These are phyloP conservation scores for Apus apus DNA, from an alignment of 2,113 vertebrate genomes.

Conservation along the genomic window DNA sequence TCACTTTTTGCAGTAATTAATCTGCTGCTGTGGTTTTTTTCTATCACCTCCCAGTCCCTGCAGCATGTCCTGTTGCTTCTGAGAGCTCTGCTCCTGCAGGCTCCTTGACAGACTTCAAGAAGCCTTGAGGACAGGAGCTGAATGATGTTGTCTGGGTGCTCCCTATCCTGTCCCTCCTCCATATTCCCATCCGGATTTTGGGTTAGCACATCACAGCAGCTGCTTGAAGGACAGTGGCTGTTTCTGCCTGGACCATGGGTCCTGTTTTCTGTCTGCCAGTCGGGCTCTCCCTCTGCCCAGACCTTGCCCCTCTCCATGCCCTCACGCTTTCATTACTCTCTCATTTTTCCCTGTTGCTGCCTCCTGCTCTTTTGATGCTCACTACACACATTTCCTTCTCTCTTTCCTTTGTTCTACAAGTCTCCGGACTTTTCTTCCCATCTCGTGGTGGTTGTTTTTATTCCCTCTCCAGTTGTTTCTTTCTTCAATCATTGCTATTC, in stretches of 20 bases:
- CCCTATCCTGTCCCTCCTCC: neutral
- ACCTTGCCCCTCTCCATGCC: neutral
- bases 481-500: slow-evolving; percentile 13
- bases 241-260: fast-evolving
- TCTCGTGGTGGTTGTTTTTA: neutral
- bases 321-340: neutral
- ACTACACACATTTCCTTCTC: neutral
- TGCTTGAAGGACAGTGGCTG: neutral
- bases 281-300: neutral
- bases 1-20: slow-evolving; percentile 62
- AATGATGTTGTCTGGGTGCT: neutral
- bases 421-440: neutral
- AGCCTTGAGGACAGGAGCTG: neutral
- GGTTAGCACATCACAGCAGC: fast-evolving
- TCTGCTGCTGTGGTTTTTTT: slow-evolving; percentile 31
- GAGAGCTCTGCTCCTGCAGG: fast-evolving
- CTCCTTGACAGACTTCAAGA: neutral
- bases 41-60: neutral
- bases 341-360: neutral
- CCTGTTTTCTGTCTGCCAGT: neutral
- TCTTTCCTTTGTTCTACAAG: slow-evolving; percentile 24
- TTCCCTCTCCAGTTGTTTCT: neutral
- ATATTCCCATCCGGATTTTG: fast-evolving
- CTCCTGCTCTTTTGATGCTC: slow-evolving; percentile 14
- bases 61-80: fast-evolving